Evolutionary conservation across 2,113 vertebrate genomes (phyloP).

Genomic region (human): GRCh38 chr6:41462001-41462500

Average conservation of each 20-base stretch:
- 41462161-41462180: not conserved
- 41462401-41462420: constrained; percentile 50
- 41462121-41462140: not conserved
- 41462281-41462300: not conserved
- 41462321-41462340: not conserved
- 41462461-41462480: not conserved
- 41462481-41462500: not conserved
- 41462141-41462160: not conserved
- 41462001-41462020: not conserved
- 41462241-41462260: not conserved
- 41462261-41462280: not conserved
- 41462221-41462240: not conserved
- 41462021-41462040: not conserved
- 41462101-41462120: not conserved
- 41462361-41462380: constrained; percentile 54
- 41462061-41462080: not conserved
- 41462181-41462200: not conserved
- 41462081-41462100: not conserved
- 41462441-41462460: not conserved
- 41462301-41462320: not conserved
- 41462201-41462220: not conserved
- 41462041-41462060: not conserved
- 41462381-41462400: constrained; percentile 59
- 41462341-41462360: not conserved
- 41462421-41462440: constrained; percentile 31